These are phyloP conservation scores for Melanostoma scalare DNA, from an alignment of 2,888 invertebrate genomes.

Conservation along the genomic window DNA sequence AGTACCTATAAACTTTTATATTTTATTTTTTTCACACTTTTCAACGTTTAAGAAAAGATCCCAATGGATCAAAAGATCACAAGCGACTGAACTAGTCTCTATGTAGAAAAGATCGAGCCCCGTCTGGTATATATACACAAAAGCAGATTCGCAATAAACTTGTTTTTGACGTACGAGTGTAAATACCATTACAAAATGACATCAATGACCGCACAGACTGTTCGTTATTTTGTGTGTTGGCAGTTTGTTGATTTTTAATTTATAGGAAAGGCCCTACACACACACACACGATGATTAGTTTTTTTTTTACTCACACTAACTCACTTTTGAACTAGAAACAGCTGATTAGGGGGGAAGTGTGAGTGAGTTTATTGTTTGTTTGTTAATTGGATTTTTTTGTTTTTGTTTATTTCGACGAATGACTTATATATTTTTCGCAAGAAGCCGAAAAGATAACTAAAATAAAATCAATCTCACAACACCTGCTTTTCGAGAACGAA, in stretches of 20 bases:
- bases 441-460: slow-evolving; percentile 36
- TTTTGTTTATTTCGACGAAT: slow-evolving; percentile 16
- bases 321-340: slow-evolving; percentile 23
- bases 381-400: slow-evolving; percentile 1
- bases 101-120: slow-evolving; percentile 47
- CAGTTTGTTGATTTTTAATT: slow-evolving; percentile 40
- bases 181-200: slow-evolving; percentile 41
- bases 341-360: slow-evolving; percentile 45
- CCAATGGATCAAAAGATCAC: slow-evolving; percentile 74
- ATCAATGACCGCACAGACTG: slow-evolving; percentile 32
- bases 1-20: neutral
- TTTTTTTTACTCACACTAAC: slow-evolving; percentile 9
- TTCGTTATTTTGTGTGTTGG: slow-evolving; percentile 32
- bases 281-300: neutral
- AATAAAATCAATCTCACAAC: slow-evolving; percentile 54
- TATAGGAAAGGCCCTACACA: slow-evolving; percentile 18
- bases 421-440: neutral
- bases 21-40: slow-evolving; percentile 5
- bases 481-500: slow-evolving; percentile 40
- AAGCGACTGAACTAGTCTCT: slow-evolving; percentile 72
- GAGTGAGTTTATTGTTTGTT: slow-evolving; percentile 6
- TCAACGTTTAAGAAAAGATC: slow-evolving; percentile 28
- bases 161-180: slow-evolving; percentile 34
- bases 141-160: slow-evolving; percentile 46
- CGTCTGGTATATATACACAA: slow-evolving; percentile 67